Percentiles rank a stretch among this genome's conserved stretches.
phyloP scores from a whole-genome alignment of 2,113 vertebrate genomes.

The Nerophis lumbriciformis region DNA sequence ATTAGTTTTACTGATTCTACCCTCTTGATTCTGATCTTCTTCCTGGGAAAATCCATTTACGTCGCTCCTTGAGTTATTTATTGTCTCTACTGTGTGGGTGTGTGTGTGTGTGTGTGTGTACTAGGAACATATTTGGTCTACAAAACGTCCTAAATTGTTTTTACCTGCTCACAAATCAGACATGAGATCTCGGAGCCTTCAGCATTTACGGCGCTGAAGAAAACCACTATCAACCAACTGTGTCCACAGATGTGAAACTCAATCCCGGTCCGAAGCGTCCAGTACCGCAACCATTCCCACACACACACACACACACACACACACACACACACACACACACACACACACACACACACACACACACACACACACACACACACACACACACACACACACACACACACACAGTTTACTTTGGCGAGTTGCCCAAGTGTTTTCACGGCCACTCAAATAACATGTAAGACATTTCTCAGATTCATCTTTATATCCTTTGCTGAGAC shows the following conservation, averaged over 20 bases:
- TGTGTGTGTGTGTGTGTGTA: not conserved
- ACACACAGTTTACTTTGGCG: not conserved
- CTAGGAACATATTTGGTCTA: not conserved
- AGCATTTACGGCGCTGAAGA: constrained; percentile 7
- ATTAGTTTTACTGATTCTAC: not conserved
- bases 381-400: not conserved
- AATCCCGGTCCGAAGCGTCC: not conserved
- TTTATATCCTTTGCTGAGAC: not conserved
- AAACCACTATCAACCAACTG: not conserved
- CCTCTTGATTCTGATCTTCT: not conserved
- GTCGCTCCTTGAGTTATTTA: not conserved
- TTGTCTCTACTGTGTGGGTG: not conserved
- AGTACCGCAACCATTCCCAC: not conserved
- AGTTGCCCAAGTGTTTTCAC: constrained; percentile 5
- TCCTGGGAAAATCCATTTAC: not conserved
- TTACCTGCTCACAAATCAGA: constrained; percentile 17
- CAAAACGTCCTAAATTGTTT: constrained; percentile 2
- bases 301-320: not conserved
- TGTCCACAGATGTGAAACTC: constrained; percentile 6
- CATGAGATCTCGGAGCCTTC: constrained; percentile 12
- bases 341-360: not conserved
- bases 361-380: not conserved
- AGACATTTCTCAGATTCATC: constrained; percentile 1
- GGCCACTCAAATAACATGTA: constrained; percentile 7
- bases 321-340: not conserved